These are phyloP conservation scores for Melanostoma scalare DNA, from an alignment of 2,888 invertebrate species.

Conservation along the genomic window DNA sequence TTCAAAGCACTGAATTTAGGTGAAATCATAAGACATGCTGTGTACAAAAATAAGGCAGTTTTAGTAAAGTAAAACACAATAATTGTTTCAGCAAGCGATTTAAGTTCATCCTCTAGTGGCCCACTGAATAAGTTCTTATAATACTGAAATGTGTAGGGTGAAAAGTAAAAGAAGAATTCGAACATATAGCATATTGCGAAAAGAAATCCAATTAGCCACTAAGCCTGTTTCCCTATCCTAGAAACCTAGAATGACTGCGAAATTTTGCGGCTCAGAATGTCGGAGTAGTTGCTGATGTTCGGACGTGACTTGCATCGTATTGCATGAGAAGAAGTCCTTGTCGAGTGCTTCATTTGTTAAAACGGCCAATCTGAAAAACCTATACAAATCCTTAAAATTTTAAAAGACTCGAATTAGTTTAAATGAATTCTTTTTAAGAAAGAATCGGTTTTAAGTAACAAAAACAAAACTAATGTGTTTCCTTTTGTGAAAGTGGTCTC, in stretches of 20 bases:
- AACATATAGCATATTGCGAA: conserved; percentile 48
- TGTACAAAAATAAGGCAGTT: conserved; percentile 52
- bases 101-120: conserved; percentile 63
- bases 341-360: neutral
- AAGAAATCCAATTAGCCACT: conserved; percentile 80
- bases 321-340: conserved; percentile 53
- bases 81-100: conserved; percentile 64
- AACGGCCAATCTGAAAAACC: neutral
- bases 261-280: conserved; percentile 77
- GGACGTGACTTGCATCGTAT: conserved; percentile 78
- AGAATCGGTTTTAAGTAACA: conserved; percentile 5
- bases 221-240: conserved; percentile 76
- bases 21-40: conserved; percentile 55
- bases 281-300: conserved; percentile 79
- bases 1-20: conserved; percentile 44
- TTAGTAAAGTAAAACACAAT: conserved; percentile 75
- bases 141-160: conserved; percentile 27
- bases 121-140: conserved; percentile 58
- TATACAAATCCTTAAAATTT: conserved; percentile 4
- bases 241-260: conserved; percentile 75
- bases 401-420: neutral
- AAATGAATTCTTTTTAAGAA: conserved; percentile 13
- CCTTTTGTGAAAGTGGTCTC: neutral
- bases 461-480: conserved; percentile 15
- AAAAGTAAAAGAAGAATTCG: conserved; percentile 60